Evolutionary conservation across 2,113 vertebrate species (phyloP), one percentile per base, ranked within the genome.

Genomic region (Danio rerio): DNA sequence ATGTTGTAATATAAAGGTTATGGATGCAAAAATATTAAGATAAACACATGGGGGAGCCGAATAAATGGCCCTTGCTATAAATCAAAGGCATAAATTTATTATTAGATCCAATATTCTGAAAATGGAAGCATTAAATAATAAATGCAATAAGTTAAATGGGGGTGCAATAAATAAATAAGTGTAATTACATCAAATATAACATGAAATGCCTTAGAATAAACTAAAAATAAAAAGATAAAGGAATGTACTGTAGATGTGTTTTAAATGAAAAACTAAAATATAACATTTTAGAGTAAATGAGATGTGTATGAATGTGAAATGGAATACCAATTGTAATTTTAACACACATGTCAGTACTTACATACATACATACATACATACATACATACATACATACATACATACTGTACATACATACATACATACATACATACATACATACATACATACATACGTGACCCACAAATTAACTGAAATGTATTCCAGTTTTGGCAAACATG

Each of bases 1-100:
- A 69, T 69, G 65, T 18, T 18, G 65, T 43, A 69, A 69, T 49
- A 45, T 68, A 69, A 69, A 69, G 43, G 65, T 69, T 69, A 69
- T 2, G 10, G 65, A 69, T 69, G 9, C 9, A 47, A 47, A 18
- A 47, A 2, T 68, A 68, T 47, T 12, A 47, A 69, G 65, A 69
- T 69, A 66, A 45, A 16, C 63, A 15, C 8, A 68, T 45, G 42
- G 15, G 47, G 65, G 5, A 43, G 16, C 15, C 13, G 9, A 68
- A 68, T 45, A 47, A 18, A 9, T 47, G 42, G 5, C 65, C 5
- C 16, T 68, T 47, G 65, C 65, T 68, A 6, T 47, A 49, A 69
- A 59, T 59, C 56, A 59, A 49, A 69, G 6, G 7, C 11, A 68
- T 11, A 66, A 43, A 16, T 9, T 16, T 66, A 66, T 66, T 66